Evolutionary conservation across 2,888 invertebrate species (phyloP), one percentile per base, ranked within the genome.

Genomic region (Lasioglossum vierecki): DNA sequence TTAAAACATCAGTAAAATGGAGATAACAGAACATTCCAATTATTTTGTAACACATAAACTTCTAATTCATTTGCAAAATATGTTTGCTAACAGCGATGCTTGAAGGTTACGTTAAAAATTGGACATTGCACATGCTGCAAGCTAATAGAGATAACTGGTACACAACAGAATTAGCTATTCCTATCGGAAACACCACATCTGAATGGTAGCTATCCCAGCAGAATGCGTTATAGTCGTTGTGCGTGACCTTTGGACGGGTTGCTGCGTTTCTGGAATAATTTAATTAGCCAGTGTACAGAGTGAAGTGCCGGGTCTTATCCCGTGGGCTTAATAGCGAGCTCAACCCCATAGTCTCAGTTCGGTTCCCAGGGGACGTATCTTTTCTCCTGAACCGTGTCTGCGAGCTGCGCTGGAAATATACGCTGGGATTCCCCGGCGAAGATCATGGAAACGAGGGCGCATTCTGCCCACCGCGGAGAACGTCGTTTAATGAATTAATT

Each of bases 251-350:
- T 22, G 4, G 9, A 22, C 41, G 41, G 79, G 75, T 68, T 66
- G 89, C 87, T 85, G 85, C 90, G 90, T 87, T 92, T 93, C 92
- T 89, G 90, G 93, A 92, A 93, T 94, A 94, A 94, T 94, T 94
- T 94, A 94, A 94, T 94, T 94, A 94, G 93, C 89, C 90, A 89
- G 88, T 86, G 92, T 84, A 91, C 86, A 83, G 89, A 92, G 92
- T 83, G 91, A 93, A 94, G 93, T 93, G 93, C 90, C 88, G 89
- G 91, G 93, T 92, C 92, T 92, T 91, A 92, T 93, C 94, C 94
- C 94, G 84, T 90, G 94, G 94, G 94, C 84, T 93, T 94, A 94
- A 94, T 93, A 93, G 92, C 91, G 89, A 91, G 88, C 90, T 91
- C 91, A 91, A 89, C 86, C 90, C 66, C 90, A 88, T 44, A 86